These are phyloP conservation scores for Dicranocentrus wangi DNA, from an alignment of 2,888 invertebrate genomes.

Conservation along the genomic window DNA sequence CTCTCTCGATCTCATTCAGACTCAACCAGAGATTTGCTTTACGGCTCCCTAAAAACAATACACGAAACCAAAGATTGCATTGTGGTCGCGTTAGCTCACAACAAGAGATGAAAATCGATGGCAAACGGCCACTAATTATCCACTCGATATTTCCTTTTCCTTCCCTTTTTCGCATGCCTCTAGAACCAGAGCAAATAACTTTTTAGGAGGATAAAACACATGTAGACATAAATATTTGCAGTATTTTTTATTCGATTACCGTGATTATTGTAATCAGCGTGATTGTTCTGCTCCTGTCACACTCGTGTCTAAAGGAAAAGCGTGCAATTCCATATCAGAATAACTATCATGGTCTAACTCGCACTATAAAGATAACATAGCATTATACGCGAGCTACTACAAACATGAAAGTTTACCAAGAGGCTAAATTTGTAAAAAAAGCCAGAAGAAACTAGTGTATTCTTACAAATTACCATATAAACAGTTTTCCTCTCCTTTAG, in stretches of 20 bases:
- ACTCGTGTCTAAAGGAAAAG: conserved; percentile 33
- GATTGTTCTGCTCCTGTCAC: conserved; percentile 22
- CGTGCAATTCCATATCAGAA: no score
- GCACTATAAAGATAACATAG: no score
- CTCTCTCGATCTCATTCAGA: no score
- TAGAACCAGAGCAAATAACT: background rate
- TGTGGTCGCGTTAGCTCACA: conserved; percentile 35
- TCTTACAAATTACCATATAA: no score
- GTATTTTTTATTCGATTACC: conserved; percentile 56
- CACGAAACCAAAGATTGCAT: background rate
- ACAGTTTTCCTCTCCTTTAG: no score
- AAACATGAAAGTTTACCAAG: no score
- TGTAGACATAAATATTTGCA: conserved; percentile 41
- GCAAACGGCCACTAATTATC: conserved; percentile 46
- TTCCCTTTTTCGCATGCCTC: conserved; percentile 7
- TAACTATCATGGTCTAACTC: no score
- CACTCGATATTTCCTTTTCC: conserved; percentile 45
- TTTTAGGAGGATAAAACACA: background rate
- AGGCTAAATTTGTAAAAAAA: no score
- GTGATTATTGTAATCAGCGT: conserved; percentile 48
- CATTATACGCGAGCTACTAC: no score
- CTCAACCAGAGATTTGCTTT: no score
- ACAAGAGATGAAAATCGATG: conserved; percentile 26
- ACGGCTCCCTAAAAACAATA: no score
- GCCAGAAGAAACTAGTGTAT: no score